Evolutionary conservation across 2,888 invertebrate species (phyloP).

Genomic region (Scotopteryx bipunctaria): DNA sequence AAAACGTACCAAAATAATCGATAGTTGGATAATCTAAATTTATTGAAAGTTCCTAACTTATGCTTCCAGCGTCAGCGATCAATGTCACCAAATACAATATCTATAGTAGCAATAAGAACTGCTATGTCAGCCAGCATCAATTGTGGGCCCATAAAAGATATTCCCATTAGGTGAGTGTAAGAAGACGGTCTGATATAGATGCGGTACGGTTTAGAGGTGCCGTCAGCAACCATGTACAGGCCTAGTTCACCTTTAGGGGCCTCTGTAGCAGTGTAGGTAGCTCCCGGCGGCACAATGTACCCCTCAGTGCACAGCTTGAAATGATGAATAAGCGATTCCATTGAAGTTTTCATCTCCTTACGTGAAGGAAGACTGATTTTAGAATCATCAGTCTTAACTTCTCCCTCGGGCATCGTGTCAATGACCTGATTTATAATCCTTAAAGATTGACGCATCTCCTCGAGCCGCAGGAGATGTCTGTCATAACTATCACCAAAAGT

Average conservation of each 20-base stretch:
- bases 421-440: slow-evolving; percentile 91
- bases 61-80: slow-evolving; percentile 71
- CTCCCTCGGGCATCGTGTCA: slow-evolving; percentile 92
- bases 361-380: slow-evolving; percentile 90
- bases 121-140: slow-evolving; percentile 91
- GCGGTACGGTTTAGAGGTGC: slow-evolving; percentile 89
- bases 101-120: slow-evolving; percentile 88
- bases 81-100: slow-evolving; percentile 85
- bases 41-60: neutral
- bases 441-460: slow-evolving; percentile 90
- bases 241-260: slow-evolving; percentile 95
- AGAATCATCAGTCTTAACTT: slow-evolving; percentile 90
- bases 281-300: slow-evolving; percentile 92
- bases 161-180: slow-evolving; percentile 84
- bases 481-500: slow-evolving; percentile 93
- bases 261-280: slow-evolving; percentile 91
- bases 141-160: slow-evolving; percentile 84
- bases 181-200: slow-evolving; percentile 83
- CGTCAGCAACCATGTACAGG: slow-evolving; percentile 93
- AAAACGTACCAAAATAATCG: neutral
- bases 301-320: slow-evolving; percentile 94
- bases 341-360: slow-evolving; percentile 92
- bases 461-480: slow-evolving; percentile 86
- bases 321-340: slow-evolving; percentile 95
- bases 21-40: too few species aligned